Evolutionary conservation across 2,113 vertebrate genomes (phyloP).

Genomic region (Riparia riparia): DNA sequence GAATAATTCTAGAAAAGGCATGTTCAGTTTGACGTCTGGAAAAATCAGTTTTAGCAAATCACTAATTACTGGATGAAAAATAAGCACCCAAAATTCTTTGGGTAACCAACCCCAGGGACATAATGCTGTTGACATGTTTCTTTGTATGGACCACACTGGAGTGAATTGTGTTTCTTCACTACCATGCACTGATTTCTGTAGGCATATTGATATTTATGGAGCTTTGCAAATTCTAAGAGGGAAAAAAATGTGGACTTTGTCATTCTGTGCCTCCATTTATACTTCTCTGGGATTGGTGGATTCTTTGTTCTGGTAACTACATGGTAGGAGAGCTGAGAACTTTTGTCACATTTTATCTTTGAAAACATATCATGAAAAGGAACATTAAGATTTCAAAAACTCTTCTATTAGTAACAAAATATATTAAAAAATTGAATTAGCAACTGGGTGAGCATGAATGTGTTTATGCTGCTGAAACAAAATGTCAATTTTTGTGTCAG

Average conservation of each 20-base stretch:
- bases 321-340: neutral
- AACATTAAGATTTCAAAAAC: neutral
- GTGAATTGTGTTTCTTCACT: neutral
- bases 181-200: neutral
- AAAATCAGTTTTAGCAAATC: neutral
- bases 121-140: neutral
- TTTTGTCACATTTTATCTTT: neutral
- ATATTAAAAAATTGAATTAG: neutral
- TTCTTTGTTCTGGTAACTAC: neutral
- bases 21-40: neutral
- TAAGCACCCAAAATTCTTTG: neutral
- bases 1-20: neutral
- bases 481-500: constrained; percentile 67
- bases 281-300: neutral
- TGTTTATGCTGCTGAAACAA: neutral
- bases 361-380: neutral
- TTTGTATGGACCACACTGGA: neutral
- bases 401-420: neutral
- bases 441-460: neutral
- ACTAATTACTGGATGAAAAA: neutral
- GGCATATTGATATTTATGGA: neutral
- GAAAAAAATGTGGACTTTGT: rapidly evolving
- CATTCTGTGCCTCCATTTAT: neutral
- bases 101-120: neutral
- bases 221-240: neutral